phyloP scores from a whole-genome alignment of 2,888 invertebrate genomes.

The Eupithecia dodoneata region DNA sequence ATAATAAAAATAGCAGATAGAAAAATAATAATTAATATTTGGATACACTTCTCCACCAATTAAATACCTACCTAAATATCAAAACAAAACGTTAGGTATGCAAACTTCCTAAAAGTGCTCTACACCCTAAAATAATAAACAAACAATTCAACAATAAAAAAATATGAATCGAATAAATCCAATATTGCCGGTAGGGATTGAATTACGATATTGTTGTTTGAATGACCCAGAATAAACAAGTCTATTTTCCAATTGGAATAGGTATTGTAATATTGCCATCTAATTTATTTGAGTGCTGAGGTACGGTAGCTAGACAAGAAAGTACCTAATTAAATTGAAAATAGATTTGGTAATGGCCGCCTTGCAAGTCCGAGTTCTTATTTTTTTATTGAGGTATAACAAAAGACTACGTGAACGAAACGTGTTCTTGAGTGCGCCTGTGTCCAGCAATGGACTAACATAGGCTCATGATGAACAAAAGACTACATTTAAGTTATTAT shows the following conservation, averaged over 20 bases:
- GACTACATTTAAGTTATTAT: no score
- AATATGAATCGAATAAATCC: slow-evolving; percentile 11
- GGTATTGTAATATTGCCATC: background rate
- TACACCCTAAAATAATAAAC: background rate
- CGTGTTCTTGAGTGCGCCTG: no score
- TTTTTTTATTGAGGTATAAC: no score
- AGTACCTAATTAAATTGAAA: background rate
- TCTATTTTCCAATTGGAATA: background rate
- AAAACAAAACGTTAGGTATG: background rate
- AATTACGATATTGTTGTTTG: slow-evolving; percentile 9
- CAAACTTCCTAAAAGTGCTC: background rate
- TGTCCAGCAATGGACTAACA: no score
- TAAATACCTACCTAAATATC: background rate
- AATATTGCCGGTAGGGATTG: slow-evolving; percentile 1
- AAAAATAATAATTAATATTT: no score
- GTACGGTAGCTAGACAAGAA: background rate
- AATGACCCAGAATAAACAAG: slow-evolving; percentile 5
- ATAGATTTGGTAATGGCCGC: background rate
- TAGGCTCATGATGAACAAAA: no score
- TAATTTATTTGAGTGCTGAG: slow-evolving; percentile 9
- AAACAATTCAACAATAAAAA: background rate
- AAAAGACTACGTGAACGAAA: no score
- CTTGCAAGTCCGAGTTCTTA: background rate
- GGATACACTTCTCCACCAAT: background rate
- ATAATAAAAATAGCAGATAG: no score